phyloP scores from a whole-genome alignment of 2,888 invertebrate species.

The Eilema griseolum region DNA sequence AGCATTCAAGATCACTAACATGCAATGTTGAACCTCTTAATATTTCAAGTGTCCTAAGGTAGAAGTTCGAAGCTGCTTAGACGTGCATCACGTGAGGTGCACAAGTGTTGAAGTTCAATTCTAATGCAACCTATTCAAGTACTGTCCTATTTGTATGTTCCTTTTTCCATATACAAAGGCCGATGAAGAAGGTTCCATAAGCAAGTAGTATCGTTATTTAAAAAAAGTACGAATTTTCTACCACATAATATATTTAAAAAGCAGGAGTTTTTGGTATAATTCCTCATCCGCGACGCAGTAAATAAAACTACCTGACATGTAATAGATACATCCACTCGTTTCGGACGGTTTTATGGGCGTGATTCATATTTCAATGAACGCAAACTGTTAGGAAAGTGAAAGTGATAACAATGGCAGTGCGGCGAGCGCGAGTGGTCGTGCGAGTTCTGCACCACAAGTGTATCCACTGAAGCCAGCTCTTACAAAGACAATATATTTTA shows the following conservation, averaged over 20 bases:
- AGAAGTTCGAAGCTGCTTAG: too few species aligned
- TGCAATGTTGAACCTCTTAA: neutral
- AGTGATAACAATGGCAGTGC: constrained; percentile 9
- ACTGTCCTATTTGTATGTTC: too few species aligned
- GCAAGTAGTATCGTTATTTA: too few species aligned
- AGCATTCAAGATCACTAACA: neutral
- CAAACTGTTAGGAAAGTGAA: constrained; percentile 15
- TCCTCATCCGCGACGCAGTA: neutral
- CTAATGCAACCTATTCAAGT: neutral
- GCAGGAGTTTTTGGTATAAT: neutral
- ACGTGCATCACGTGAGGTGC: too few species aligned
- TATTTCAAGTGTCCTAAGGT: neutral
- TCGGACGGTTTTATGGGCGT: constrained; percentile 12
- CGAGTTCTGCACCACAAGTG: constrained; percentile 5
- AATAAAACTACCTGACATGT: neutral
- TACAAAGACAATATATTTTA: neutral
- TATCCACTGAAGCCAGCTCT: neutral
- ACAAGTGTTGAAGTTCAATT: neutral
- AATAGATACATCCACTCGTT: neutral
- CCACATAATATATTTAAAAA: neutral
- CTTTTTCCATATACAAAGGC: too few species aligned
- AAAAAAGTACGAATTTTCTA: too few species aligned
- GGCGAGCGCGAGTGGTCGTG: neutral
- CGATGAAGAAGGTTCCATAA: too few species aligned
- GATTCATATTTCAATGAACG: constrained; percentile 4